phyloP scores from a whole-genome alignment of 2,113 vertebrate genomes.

The Talpa occidentalis region DNA sequence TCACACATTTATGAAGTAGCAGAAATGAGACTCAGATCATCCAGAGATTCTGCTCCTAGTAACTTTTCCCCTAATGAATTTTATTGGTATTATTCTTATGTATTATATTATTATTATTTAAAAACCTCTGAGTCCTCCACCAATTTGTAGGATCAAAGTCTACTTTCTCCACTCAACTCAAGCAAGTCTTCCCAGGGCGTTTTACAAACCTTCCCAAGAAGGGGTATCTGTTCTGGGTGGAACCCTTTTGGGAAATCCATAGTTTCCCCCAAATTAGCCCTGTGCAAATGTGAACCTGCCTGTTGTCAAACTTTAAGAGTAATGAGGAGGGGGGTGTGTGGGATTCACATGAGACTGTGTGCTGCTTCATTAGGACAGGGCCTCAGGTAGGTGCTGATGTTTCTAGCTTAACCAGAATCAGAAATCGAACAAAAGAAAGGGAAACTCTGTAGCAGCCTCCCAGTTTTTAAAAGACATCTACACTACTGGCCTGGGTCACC shows the following conservation, averaged over 20 bases:
- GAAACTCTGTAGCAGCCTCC: neutral
- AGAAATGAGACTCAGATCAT: neutral
- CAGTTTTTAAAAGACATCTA: neutral
- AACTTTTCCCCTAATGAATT: neutral
- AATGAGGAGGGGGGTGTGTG: neutral
- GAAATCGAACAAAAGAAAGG: neutral
- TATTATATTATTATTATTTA: neutral
- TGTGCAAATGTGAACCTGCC: neutral
- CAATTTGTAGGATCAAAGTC: neutral
- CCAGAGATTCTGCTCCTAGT: neutral
- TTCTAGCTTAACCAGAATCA: neutral
- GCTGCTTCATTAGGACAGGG: neutral
- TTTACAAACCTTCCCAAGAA: neutral
- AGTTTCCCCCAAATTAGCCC: neutral
- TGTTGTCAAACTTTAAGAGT: neutral
- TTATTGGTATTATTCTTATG: neutral
- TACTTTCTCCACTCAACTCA: neutral
- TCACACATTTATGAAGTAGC: neutral
- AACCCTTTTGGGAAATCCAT: neutral
- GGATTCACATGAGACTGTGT: neutral
- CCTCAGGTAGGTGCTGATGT: neutral
- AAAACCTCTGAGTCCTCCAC: neutral
- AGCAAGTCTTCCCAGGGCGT: neutral
- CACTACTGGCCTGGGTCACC: rapidly evolving
- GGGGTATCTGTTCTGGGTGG: neutral